These are phyloP conservation scores for Girardinus metallicus DNA, from an alignment of 2,797 vertebrate species.

Conservation along the genomic window DNA sequence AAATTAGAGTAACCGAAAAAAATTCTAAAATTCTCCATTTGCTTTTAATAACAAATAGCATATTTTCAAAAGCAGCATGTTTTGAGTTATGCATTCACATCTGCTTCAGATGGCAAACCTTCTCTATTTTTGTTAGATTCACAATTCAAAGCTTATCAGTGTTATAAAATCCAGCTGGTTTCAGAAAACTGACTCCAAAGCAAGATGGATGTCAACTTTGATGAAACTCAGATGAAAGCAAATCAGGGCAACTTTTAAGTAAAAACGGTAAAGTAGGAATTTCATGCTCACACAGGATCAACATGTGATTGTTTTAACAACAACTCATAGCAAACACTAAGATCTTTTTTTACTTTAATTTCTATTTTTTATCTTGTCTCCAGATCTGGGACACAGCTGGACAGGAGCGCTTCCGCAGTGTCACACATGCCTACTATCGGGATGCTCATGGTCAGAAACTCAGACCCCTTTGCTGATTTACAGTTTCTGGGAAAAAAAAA, in stretches of 20 bases:
- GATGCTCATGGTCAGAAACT: slow-evolving; percentile 87
- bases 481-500: background rate
- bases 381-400: slow-evolving; percentile 94
- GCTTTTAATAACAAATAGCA: background rate
- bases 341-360: slow-evolving; percentile 16
- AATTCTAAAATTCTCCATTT: background rate
- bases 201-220: slow-evolving; percentile 9
- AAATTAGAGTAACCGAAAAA: background rate
- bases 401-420: slow-evolving; percentile 89
- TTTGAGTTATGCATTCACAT: background rate
- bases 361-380: slow-evolving; percentile 30
- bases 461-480: background rate
- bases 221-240: background rate
- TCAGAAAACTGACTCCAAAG: background rate
- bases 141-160: background rate
- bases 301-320: background rate
- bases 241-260: background rate
- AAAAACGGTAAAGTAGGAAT: background rate
- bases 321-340: background rate
- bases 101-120: background rate
- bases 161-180: background rate
- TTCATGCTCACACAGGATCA: slow-evolving; percentile 15
- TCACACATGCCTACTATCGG: slow-evolving; percentile 90
- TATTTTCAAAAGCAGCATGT: background rate
- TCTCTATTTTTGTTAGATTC: background rate